These are phyloP conservation scores for Netelia melanura DNA, from an alignment of 2,888 invertebrate genomes.

Conservation along the genomic window DNA sequence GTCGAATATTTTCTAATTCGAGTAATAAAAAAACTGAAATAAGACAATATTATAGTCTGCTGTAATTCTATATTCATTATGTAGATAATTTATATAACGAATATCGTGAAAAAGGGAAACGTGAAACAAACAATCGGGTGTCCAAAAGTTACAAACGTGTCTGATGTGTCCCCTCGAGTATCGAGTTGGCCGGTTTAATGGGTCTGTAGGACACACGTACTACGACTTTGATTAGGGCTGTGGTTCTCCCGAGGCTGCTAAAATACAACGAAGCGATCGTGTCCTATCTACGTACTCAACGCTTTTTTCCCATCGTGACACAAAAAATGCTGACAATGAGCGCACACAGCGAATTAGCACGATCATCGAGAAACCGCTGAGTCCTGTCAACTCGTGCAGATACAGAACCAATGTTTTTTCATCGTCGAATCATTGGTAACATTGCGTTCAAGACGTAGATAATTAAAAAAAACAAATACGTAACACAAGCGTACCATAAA, in stretches of 20 bases:
- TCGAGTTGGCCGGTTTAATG: constrained; percentile 29
- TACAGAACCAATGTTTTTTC: neutral
- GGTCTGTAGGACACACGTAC: constrained; percentile 15
- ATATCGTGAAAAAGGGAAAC: neutral
- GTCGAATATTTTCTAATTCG: no score
- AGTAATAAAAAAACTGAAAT: no score
- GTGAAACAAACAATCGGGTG: neutral
- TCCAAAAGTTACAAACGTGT: neutral
- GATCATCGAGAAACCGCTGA: constrained; percentile 47
- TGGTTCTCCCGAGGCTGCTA: constrained; percentile 37
- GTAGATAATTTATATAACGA: no score
- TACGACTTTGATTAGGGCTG: constrained; percentile 23
- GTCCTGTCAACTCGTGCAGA: constrained; percentile 5
- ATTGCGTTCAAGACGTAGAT: neutral
- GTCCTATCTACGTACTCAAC: constrained; percentile 63
- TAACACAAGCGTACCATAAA: no score
- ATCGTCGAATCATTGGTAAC: neutral
- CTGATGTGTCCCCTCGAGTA: neutral
- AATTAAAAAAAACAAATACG: neutral
- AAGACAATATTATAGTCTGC: no score
- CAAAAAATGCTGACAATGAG: constrained; percentile 53
- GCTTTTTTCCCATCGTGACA: constrained; percentile 33
- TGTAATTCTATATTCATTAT: no score
- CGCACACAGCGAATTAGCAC: neutral
- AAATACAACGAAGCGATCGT: constrained; percentile 54